phyloP scores from a whole-genome alignment of 64 coral and sea anemone species.

The Stichodactyla helianthus region DNA sequence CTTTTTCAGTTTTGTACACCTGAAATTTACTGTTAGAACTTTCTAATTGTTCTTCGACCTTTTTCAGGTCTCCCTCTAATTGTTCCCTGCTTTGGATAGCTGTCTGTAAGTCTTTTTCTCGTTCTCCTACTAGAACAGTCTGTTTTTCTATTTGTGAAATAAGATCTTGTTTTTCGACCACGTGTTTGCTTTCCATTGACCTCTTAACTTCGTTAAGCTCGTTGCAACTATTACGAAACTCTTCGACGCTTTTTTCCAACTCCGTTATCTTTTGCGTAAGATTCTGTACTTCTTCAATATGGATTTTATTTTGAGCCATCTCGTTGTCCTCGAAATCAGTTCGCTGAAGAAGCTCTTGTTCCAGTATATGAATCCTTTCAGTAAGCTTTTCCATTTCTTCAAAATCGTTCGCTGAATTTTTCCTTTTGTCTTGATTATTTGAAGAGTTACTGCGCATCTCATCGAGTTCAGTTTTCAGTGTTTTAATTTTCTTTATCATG shows the following conservation, averaged over 20 bases:
- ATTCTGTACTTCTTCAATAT: conserved; percentile 24
- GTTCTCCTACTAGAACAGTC: not conserved
- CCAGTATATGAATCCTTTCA: not conserved
- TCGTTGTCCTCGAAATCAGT: not conserved
- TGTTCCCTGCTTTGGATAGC: conserved; percentile 3
- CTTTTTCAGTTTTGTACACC: not conserved
- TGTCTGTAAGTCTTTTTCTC: conserved; percentile 14
- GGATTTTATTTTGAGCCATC: not conserved
- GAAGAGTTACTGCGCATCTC: conserved; percentile 4
- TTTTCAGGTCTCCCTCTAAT: conserved; percentile 21
- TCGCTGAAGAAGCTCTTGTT: conserved; percentile 5
- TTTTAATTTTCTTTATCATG: conserved; percentile 15
- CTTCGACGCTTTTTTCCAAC: conserved; percentile 46
- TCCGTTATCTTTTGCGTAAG: conserved; percentile 25
- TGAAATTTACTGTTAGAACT: not conserved
- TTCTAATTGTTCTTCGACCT: conserved; percentile 20
- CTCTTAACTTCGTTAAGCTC: conserved; percentile 48
- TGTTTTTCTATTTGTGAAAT: conserved; percentile 24
- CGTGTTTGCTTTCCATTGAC: conserved; percentile 50
- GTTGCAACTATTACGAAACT: conserved; percentile 31
- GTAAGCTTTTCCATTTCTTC: conserved; percentile 17
- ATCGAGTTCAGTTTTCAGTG: conserved; percentile 11
- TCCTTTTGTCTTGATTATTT: not conserved
- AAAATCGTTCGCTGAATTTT: conserved; percentile 1
- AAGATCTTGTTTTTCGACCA: conserved; percentile 33